Conservation (phyloP, 2,797 vertebrate genomes). For the Anas acuta region DNA sequence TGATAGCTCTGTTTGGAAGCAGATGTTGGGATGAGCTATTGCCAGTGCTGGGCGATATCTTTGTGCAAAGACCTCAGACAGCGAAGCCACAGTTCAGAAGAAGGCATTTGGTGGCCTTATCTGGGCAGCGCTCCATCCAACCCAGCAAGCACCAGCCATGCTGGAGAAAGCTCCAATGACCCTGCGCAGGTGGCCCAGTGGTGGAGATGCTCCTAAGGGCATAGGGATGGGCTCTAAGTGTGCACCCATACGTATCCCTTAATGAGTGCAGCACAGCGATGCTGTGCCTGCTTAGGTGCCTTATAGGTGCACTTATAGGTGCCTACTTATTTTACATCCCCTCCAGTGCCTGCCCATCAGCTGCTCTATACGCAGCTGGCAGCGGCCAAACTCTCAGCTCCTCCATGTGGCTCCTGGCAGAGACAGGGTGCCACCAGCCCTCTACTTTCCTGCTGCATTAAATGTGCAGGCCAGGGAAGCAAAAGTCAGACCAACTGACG, state of each 20-base stretch:
- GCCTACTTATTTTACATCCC: not conserved
- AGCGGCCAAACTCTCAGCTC: not conserved
- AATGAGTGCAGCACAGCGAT: not conserved
- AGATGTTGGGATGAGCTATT: rapidly evolving
- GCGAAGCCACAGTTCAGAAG: not conserved
- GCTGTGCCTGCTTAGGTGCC: too few species aligned
- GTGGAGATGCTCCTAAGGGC: not conserved
- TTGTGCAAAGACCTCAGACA: not conserved
- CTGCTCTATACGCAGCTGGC: not conserved
- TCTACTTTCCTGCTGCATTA: rapidly evolving
- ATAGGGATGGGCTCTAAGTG: not conserved
- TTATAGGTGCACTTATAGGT: too few species aligned
- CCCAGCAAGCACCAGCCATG: not conserved
- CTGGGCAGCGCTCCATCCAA: not conserved
- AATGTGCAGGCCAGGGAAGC: not conserved
- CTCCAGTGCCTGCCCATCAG: not conserved
- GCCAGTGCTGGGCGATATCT: rapidly evolving
- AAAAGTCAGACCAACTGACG: not conserved
- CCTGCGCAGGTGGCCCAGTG: rapidly evolving
- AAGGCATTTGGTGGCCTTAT: not conserved
- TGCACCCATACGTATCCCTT: not conserved
- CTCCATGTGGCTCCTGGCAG: not conserved
- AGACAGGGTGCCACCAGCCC: not conserved
- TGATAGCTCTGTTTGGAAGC: not conserved
- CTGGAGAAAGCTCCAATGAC: not conserved